Conservation (phyloP, 2,113 vertebrate species). For the Tetrao urogallus region DNA sequence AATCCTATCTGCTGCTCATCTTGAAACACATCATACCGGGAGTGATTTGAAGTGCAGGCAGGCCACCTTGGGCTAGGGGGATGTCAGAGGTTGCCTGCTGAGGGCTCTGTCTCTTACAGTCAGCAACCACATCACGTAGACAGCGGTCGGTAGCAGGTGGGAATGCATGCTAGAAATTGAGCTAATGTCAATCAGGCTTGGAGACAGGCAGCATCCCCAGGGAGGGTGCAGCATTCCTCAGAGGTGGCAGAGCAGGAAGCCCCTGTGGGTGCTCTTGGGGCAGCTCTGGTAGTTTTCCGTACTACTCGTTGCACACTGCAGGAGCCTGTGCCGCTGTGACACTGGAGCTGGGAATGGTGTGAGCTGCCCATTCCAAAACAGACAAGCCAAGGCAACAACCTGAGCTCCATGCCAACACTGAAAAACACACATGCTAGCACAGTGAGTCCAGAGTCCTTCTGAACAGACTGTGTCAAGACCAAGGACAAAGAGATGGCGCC, state of each 20-base stretch:
- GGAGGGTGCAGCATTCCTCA: neutral
- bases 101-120: neutral
- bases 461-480: neutral
- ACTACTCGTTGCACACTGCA: neutral
- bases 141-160: rapidly evolving
- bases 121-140: neutral
- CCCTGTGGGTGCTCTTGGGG: neutral
- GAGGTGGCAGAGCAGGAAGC: neutral
- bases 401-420: rapidly evolving
- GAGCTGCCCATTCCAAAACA: neutral
- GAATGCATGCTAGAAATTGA: neutral
- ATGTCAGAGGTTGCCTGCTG: neutral
- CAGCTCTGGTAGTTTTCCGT: neutral
- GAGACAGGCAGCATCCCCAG: neutral
- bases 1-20: constrained; percentile 13
- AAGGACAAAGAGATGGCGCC: neutral
- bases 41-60: neutral
- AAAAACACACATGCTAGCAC: neutral
- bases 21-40: constrained; percentile 8
- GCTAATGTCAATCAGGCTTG: neutral
- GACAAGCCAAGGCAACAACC: neutral
- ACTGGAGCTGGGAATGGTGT: too few relatives aligned
- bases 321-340: neutral
- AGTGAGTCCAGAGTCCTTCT: neutral
- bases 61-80: neutral